These are phyloP conservation scores for Drosophila triauraria DNA, from an alignment of 1,140 invertebrate species.

Conservation along the genomic window DNA sequence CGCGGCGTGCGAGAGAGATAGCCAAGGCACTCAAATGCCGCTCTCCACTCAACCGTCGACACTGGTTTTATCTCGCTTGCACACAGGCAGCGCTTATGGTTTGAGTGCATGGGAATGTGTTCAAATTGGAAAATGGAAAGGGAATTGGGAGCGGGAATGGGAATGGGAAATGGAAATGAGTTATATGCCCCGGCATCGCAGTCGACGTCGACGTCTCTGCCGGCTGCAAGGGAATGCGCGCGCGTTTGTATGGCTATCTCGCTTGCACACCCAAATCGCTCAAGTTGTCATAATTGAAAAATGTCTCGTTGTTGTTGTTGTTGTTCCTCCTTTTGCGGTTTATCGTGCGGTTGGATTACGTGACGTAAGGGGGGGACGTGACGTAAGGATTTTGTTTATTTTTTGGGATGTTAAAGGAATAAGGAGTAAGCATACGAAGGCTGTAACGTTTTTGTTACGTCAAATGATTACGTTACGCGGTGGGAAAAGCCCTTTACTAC, in stretches of 20 bases:
- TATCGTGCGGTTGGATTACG: constrained; percentile 52
- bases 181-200: constrained; percentile 54
- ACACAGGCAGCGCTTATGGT: constrained; percentile 7
- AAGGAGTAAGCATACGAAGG: background rate
- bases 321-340: constrained; percentile 45
- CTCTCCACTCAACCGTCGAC: constrained; percentile 26
- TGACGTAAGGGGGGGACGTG: constrained; percentile 23
- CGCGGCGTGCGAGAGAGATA: constrained; percentile 22
- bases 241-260: constrained; percentile 44
- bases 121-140: constrained; percentile 70
- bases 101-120: constrained; percentile 71
- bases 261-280: constrained; percentile 55
- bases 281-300: constrained; percentile 57
- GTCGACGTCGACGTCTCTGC: constrained; percentile 44
- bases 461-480: constrained; percentile 35
- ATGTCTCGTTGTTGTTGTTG: constrained; percentile 34
- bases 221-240: constrained; percentile 58
- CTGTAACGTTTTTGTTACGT: no score
- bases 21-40: background rate
- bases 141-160: constrained; percentile 15
- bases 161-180: constrained; percentile 69
- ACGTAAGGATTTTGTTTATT: constrained; percentile 36
- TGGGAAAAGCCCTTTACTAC: constrained; percentile 65
- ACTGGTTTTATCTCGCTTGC: constrained; percentile 48
- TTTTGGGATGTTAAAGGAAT: constrained; percentile 7